Percentiles rank a stretch among this genome's conserved stretches.
Evolutionary conservation across 2,888 invertebrate species (phyloP).

Genomic region (Torymus tubicola): DNA sequence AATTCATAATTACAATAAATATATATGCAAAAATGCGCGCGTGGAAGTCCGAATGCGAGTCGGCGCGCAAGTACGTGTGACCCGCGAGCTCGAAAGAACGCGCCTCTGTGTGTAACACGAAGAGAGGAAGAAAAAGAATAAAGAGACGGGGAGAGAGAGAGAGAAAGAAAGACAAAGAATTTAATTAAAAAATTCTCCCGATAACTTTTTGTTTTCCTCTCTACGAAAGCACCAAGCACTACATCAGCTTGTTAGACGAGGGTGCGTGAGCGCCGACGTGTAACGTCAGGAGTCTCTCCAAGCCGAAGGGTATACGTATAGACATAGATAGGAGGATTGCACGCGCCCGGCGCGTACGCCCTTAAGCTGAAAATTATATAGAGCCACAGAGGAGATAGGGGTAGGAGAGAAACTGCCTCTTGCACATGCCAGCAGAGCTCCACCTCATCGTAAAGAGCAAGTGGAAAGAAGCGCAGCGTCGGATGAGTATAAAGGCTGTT

Average conservation of each 20-base stretch:
- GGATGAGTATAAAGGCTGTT: neutral
- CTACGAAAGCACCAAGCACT: too few species aligned
- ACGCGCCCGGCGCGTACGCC: neutral
- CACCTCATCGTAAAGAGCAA: constrained; percentile 17
- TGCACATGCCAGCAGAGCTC: neutral
- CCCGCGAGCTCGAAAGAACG: too few species aligned
- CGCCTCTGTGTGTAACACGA: too few species aligned
- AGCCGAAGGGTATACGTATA: too few species aligned
- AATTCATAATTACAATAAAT: too few species aligned
- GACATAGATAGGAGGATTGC: too few species aligned
- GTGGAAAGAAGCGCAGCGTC: neutral
- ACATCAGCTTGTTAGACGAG: neutral
- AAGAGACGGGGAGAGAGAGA: too few species aligned
- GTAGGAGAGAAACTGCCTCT: too few species aligned
- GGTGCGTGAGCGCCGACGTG: neutral
- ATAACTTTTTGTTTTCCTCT: constrained; percentile 1
- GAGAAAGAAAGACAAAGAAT: constrained; percentile 1
- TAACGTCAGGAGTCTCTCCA: too few species aligned
- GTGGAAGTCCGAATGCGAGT: neutral
- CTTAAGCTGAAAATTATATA: constrained; percentile 18
- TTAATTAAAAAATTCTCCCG: constrained; percentile 37
- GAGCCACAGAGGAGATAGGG: neutral
- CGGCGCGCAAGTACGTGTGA: too few species aligned
- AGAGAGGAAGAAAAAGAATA: too few species aligned
- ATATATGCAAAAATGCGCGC: neutral